Base-by-base conservation (phyloP, 2,113 vertebrate genomes). In the Hippocampus comes region DNA sequence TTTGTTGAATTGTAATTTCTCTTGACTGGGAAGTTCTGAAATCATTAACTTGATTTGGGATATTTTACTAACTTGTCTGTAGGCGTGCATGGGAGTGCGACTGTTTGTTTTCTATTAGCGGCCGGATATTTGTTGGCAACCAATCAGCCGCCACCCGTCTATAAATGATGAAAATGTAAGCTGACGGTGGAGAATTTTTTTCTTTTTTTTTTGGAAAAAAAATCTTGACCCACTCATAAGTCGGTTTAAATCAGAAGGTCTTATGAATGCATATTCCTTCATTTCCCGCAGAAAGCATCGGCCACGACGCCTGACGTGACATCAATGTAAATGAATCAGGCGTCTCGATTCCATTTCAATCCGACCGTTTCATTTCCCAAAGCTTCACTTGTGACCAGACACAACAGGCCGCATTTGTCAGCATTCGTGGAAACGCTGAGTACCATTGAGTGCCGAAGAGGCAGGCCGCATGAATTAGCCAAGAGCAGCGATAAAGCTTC, bases 381-480 rank as follows among this genome's bases (percentile, higher is more conserved):
- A 14, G 63, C 41, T 43, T 64, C 20, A 25, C 11, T 27, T 66
- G 42, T 18, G 42, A 46, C 23, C 42, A 27, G 64, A 66, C 43
- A 48, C 15, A 48, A 66, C 42, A 46, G 43, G n/a, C 64, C 8
- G 42, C 43, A 49, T 66, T 23, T 27, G 64, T 46, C 63, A 46
- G n/a, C 63, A 25, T 43, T 46, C 12, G 23, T 46, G 3, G 23
- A 48, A 48, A 48, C 27, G 23, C 64, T 18, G 9, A 18, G 64
- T 1, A 46, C n/a, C 64, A 27, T 48, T 66, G 27, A 23, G 63
- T 46, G 63, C 63, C 41, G 5, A 65, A 66, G 43, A 46, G 41
- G 42, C 41, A 23, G 41, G 2, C 63, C 7, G 63, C 64, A 66
- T 48, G 23, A 66, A 66, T 66, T 66, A 66, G 15, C 42, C 64